Evolutionary conservation across 2,797 vertebrate species (phyloP).

Genomic region (Pempheris klunzingeri): DNA sequence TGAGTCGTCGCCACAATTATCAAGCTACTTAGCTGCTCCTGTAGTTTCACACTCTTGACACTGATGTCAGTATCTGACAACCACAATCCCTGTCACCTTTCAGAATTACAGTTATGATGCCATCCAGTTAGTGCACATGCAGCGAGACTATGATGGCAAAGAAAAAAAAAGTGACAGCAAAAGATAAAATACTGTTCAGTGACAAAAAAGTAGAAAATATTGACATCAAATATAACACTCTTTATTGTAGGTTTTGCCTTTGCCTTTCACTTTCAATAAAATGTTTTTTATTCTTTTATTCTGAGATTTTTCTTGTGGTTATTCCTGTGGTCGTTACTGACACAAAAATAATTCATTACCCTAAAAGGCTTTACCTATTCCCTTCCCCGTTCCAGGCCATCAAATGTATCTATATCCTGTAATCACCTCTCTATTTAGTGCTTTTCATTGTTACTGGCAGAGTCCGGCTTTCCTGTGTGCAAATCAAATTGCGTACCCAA

Average conservation of each 20-base stretch:
- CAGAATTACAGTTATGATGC: neutral
- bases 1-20: neutral
- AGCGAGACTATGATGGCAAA: no score
- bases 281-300: neutral
- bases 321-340: neutral
- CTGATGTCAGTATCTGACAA: neutral
- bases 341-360: neutral
- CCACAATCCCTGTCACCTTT: neutral
- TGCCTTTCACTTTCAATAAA: no score
- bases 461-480: neutral
- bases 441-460: neutral
- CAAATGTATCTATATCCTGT: no score
- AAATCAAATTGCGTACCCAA: neutral
- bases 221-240: no score
- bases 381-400: neutral
- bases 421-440: no score
- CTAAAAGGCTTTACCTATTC: neutral
- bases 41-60: neutral
- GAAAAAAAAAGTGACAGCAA: no score
- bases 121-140: neutral
- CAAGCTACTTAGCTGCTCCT: neutral
- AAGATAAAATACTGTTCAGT: no score
- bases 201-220: no score
- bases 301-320: neutral
- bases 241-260: no score